A percentile compares a stretch with the other conserved stretches of the same genome.
These are phyloP conservation scores for Drosophila setifemur DNA, from an alignment of 1,140 invertebrate species.

Conservation along the genomic window DNA sequence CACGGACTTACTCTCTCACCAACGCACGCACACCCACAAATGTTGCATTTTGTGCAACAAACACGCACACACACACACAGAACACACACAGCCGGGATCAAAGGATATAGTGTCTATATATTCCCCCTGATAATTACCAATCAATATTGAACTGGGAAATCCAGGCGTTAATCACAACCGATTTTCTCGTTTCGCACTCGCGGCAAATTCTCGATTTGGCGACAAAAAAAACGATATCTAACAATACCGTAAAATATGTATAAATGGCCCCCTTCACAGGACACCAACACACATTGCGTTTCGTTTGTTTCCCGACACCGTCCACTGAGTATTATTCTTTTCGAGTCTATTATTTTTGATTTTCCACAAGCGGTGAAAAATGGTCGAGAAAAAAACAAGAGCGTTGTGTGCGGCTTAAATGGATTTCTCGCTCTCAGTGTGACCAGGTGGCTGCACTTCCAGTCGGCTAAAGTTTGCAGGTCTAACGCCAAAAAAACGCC, in stretches of 20 bases:
- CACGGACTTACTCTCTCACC: slow-evolving; percentile 28
- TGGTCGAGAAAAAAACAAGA: background rate
- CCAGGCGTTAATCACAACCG: background rate
- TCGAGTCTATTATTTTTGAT: background rate
- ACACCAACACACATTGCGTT: background rate
- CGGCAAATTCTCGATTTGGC: background rate
- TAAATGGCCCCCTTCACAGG: background rate
- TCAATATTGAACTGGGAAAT: background rate
- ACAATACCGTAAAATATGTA: background rate
- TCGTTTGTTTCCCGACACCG: background rate
- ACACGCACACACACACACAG: background rate
- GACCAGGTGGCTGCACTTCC: no score
- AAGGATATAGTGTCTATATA: no score
- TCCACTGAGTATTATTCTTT: background rate
- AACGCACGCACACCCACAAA: slow-evolving; percentile 17
- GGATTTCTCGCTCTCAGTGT: background rate
- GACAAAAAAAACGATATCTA: background rate
- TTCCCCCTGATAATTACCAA: background rate
- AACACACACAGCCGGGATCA: background rate
- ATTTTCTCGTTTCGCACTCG: background rate
- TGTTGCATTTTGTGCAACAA: slow-evolving; percentile 24
- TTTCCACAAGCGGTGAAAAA: background rate
- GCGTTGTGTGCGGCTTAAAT: background rate
- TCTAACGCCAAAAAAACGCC: no score
- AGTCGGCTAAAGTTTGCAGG: no score